Conservation (phyloP, 2,797 vertebrate genomes). For the Lemur catta region DNA sequence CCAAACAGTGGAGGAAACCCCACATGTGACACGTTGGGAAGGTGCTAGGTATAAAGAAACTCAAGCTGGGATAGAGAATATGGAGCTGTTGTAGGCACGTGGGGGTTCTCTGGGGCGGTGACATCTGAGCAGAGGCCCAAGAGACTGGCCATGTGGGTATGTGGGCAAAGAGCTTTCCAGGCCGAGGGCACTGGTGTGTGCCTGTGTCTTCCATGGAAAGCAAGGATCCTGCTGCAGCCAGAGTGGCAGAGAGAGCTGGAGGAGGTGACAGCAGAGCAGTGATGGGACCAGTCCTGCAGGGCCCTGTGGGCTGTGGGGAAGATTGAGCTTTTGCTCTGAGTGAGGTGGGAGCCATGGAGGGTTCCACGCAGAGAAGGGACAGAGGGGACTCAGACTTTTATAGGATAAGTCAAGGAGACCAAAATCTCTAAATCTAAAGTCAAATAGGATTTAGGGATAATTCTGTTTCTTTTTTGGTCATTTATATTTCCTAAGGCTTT, state of each 20-base stretch:
- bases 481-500: not conserved
- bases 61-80: not conserved
- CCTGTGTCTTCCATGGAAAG: not conserved
- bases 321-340: not conserved
- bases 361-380: not conserved
- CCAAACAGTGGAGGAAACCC: no score
- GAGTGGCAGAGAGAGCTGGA: not conserved
- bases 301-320: accelerated
- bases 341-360: not conserved
- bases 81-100: not conserved
- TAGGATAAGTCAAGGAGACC: not conserved
- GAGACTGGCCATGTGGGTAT: not conserved
- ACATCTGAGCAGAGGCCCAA: not conserved
- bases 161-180: not conserved
- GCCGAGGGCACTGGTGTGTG: not conserved
- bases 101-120: not conserved
- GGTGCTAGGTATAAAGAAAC: not conserved
- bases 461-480: not conserved
- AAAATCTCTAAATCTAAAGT: not conserved
- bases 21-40: not conserved
- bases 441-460: not conserved
- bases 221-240: not conserved
- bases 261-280: not conserved
- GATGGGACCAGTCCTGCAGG: accelerated
- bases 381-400: not conserved